Base-by-base conservation (phyloP, 1,140 invertebrate species). In the Drosophila pruinosa region DNA sequence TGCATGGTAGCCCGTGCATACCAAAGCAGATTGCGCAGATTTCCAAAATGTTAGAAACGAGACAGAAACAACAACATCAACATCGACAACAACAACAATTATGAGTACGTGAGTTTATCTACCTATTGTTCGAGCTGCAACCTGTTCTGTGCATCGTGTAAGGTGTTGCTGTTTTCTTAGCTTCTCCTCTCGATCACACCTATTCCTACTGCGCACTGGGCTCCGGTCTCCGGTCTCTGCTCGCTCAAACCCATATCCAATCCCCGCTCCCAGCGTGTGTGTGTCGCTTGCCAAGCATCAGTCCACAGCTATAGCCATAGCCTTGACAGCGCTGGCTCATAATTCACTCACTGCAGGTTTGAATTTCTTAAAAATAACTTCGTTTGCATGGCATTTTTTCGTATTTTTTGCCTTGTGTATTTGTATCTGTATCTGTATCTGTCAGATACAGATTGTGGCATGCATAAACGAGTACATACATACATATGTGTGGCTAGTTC, bases 321-420 rank as follows among this genome's bases (percentile, higher is more conserved):
- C 74, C 74, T 88, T 86, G 81, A 88, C 81, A 78, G 82, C 59
- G 24, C 24, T 69, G 78, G 50, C 82, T 88, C 82, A 86, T 86
- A 86, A 86, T 88, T 86, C 81, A 86, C 81, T 86, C 81, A 82
- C 78, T 86, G 81, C 81, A 86, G 81, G 82, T 86, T 86, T 88
- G 82, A 78, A 82, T 88, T 88, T 88, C 82, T 88, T 74, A 78
- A 88, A 86, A 88, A 86, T 81, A 88, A 85, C 81, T 86, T 77
- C 61, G 77, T 85, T 85, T 85, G 81, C 76, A 85, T 85, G 64
- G 63, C 81, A 79, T 59, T 73, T 26, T 22, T 57, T 31, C 45
- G 15, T 21, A 10, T 47, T 19, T 34, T 22, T 19, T 54, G 12
- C 14, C 21, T 36, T 53, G 1, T 24, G 14, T 45, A 22, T 34